Conservation (phyloP, 2,797 vertebrate species). For the Tangara arthus region DNA sequence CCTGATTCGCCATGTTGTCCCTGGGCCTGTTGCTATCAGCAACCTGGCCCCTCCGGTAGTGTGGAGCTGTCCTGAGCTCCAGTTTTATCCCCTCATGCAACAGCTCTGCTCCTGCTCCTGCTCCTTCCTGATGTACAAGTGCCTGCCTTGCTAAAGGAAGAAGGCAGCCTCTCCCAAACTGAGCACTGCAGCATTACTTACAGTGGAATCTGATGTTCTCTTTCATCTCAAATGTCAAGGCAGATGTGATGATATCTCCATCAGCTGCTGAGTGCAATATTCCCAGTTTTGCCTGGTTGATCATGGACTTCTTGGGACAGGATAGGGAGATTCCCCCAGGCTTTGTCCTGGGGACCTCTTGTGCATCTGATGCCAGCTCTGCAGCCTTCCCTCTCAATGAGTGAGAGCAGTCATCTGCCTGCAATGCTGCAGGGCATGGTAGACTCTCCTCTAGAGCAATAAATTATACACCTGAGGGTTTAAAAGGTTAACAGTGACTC, state of each 20-base stretch:
- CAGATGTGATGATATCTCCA: background rate
- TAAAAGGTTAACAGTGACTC: background rate
- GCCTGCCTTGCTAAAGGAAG: background rate
- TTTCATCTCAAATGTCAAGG: background rate
- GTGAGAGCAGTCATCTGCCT: background rate
- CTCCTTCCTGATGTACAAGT: background rate
- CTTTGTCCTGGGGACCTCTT: background rate
- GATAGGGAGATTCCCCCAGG: background rate
- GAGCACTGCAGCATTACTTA: background rate
- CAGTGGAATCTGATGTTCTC: background rate
- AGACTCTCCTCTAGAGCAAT: background rate
- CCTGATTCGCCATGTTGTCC: background rate
- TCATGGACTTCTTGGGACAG: background rate
- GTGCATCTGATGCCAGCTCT: background rate
- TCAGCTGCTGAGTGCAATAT: background rate
- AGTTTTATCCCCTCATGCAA: background rate
- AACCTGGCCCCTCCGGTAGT: background rate
- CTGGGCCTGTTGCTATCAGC: background rate
- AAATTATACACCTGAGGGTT: background rate
- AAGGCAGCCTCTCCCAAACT: background rate
- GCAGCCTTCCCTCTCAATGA: background rate
- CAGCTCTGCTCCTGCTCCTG: background rate
- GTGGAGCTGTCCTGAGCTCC: background rate
- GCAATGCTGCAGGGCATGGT: background rate
- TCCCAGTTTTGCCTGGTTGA: background rate